Base-by-base conservation (phyloP, 1,140 invertebrate genomes). In the Hyles euphorbiae region DNA sequence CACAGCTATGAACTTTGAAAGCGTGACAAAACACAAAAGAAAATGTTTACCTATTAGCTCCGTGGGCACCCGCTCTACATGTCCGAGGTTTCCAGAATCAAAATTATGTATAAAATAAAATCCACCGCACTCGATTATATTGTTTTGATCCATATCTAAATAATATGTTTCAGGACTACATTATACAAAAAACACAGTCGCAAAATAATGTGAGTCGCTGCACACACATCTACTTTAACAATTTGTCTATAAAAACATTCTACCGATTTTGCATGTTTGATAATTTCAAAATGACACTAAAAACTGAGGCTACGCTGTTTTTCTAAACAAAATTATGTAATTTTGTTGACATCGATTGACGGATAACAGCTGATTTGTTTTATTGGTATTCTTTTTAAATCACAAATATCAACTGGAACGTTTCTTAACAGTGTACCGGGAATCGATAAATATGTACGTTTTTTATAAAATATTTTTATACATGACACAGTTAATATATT, bases 1-100 rank as follows among this genome's bases (percentile, higher is more conserved):
- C 36, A 40, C 8, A 40, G 8, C 36, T 40, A 5, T 40, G 5
- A 40, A 40, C 5, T 40, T 40, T 8, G 36, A 40, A 40, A 40
- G 36, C 8, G 36, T 40, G 36, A 40, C 36, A 40, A 40, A 40
- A 5, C 36, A n/a, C 8, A 8, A 40, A 5, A 40, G 4, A 8
- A 40, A 5, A 40, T 36, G n/a, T 75, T 81, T 68, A 87, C 82
- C 75, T 58, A 87, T 84, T 32, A 83, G 73, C 65, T 88, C 85
- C 45, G 77, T 78, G 53, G 89, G 89, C 44, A 94, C 91, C 68
- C 90, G 83, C 80, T 96, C 95, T 47, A 96, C 95, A 79, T 91
- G 92, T 43, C 93, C 92, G 65, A 97, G 90, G 91, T 97, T 97
- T 43, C 95, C 95, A 34, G 96, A 97, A 83, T 97, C 96, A 91